Evolutionary conservation across 2,888 invertebrate species (phyloP), one percentile per base, ranked within the genome.

Genomic region (Apotomis turbidana): DNA sequence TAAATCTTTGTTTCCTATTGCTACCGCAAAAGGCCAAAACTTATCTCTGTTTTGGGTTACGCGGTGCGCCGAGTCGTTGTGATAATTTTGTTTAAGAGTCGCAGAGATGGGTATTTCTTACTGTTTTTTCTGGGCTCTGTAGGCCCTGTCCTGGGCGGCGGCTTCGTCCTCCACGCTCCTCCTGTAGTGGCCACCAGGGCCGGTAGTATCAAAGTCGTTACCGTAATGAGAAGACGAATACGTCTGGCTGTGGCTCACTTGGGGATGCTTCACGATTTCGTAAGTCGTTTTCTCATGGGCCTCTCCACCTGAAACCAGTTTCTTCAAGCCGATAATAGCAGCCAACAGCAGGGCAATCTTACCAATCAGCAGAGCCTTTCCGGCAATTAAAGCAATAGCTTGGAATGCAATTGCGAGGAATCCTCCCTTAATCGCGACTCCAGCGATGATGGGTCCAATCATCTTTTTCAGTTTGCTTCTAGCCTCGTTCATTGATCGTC

Each of bases 201-300:
- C 94, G 4, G 94, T 93, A 0, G 94, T 89, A 60, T 95, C 95
- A 64, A 94, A 94, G 75, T 95, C 95, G 78, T 94, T 94, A 63
- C 95, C 95, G 78, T 95, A 95, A 80, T 96, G 95, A 66, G 95
- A 94, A 5, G 95, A 94, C 2, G 96, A 96, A 82, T 97, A 97
- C 5, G 96, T 95, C 83, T 97, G 96, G 79, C 95, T 95, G 84
- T 96, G 96, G 64, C 96, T 96, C 69, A 97, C 95, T 82, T 96
- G 96, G n/a, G 97, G 97, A 87, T 97, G 96, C 85, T 97, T 97
- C 68, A 97, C 96, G 78, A 97, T 97, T 89, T 97, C 97, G 78
- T 97, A 96, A 5, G 97, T 97, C 0, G 97, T 97, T 87, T 97
- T 97, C 81, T 97, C 96, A 73, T 95, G 95, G 15, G 95, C 95